Evolutionary conservation across 2,888 invertebrate species (phyloP), one percentile per base, ranked within the genome.

Genomic region (Ypsolopha scabrella): DNA sequence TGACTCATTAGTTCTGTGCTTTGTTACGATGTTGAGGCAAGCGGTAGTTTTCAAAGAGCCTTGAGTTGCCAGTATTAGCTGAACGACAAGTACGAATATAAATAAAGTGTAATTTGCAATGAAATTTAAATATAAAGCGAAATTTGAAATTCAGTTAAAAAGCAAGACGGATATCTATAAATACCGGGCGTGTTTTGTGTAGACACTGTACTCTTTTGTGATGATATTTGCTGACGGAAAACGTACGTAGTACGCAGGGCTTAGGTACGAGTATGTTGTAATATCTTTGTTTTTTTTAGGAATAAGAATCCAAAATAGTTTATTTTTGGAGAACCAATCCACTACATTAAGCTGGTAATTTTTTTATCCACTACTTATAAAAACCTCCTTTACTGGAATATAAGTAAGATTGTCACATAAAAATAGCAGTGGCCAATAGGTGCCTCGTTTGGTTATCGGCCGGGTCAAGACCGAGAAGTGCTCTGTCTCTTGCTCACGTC

Each of bases 401-500:
- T 4, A 38, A 38, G 9, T 10, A 38, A 38, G 8, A n/a, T 38
- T 38, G 38, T 8, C 38, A 2, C 9, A 38, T 38, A 13, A 43
- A 13, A 38, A n/a, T 38, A n/a, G n/a, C 9, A 10, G 41, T 41
- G 41, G 11, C 45, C 33, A 36, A 33, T 52, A 43, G 52, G 55
- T 51, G 54, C 48, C 51, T 57, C 54, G 43, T 50, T 51, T 54
- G 60, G 63, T 68, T 72, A 73, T 73, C 71, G 53, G 44, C 37
- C 50, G 57, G 68, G 64, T 70, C 72, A 67, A 61, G 66, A 68
- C 58, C 60, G 62, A 59, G 60, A 61, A 59, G 55, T 56, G 58
- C 50, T 55, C 58, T 58, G 60, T 56, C 60, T 60, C 58, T 55
- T 54, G 54, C 52, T 60, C 56, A 57, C 64, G 62, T 67, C 64